A percentile compares a stretch with the other conserved stretches of the same genome.
Evolutionary conservation across 2,113 vertebrate genomes (phyloP).

Genomic region (Dicaeum eximium): DNA sequence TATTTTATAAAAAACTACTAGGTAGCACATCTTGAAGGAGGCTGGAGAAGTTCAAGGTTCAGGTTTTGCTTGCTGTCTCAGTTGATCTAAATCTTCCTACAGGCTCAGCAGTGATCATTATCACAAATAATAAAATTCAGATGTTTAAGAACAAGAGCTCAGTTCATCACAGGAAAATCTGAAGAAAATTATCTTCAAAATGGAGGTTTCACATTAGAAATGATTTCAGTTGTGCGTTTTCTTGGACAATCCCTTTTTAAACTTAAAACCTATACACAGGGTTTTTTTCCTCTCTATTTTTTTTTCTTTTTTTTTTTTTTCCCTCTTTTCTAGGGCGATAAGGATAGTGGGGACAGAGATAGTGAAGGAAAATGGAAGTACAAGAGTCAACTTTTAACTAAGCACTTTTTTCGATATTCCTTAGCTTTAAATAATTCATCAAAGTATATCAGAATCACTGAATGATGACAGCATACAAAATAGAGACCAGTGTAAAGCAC

Average conservation of each 20-base stretch:
- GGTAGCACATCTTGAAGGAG: constrained; percentile 13
- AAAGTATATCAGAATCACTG: not conserved
- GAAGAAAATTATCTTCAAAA: constrained; percentile 40
- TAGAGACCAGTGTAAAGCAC: not conserved
- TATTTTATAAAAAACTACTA: not conserved
- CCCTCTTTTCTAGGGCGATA: not conserved
- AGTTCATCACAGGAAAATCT: constrained; percentile 16
- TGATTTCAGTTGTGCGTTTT: not conserved
- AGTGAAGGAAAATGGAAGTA: not conserved
- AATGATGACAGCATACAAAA: not conserved
- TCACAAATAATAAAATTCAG: constrained; percentile 56
- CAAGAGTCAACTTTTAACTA: not conserved
- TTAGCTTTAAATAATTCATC: not conserved
- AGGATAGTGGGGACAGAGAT: not conserved
- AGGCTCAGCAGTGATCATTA: constrained; percentile 42
- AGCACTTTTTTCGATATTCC: not conserved
- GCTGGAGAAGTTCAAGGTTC: constrained; percentile 28
- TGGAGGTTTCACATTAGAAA: not conserved
- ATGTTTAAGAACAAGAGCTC: constrained; percentile 20
- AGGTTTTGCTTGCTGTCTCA: constrained; percentile 17
- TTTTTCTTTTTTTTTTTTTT: too few relatives aligned
- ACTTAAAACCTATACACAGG: not conserved
- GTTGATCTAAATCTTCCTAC: constrained; percentile 53
- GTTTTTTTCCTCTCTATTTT: too few relatives aligned
- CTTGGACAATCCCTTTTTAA: not conserved